A percentile compares a stretch with the other conserved stretches of the same genome.
These are phyloP conservation scores for Molossus alvarezi DNA, from an alignment of 2,797 vertebrate species.

Conservation along the genomic window DNA sequence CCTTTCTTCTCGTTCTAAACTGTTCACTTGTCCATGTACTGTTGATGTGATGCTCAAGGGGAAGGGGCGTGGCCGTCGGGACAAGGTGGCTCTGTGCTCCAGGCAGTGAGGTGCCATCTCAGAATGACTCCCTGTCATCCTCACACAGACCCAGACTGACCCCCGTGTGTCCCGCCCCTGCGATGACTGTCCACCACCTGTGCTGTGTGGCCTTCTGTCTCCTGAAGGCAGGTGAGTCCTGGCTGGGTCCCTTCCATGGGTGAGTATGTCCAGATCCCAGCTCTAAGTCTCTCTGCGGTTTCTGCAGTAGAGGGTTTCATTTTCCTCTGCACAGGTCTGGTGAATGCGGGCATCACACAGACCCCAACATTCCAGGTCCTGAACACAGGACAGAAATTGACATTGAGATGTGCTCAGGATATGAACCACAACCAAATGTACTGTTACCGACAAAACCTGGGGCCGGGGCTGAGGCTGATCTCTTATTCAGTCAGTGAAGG, in stretches of 20 bases:
- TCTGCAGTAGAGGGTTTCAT: rapidly evolving
- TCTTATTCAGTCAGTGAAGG: not conserved
- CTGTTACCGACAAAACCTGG: not conserved
- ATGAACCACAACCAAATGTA: not conserved
- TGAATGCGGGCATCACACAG: not conserved
- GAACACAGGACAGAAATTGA: not conserved
- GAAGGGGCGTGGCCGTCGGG: not conserved
- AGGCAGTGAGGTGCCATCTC: not conserved
- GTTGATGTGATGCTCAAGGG: not conserved
- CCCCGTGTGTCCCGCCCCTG: rapidly evolving
- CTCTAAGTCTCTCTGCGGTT: rapidly evolving
- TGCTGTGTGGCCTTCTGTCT: not conserved
- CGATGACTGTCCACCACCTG: not conserved
- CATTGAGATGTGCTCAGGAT: not conserved
- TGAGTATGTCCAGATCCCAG: not conserved
- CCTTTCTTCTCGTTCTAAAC: rapidly evolving
- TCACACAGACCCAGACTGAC: too few species aligned
- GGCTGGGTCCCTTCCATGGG: rapidly evolving
- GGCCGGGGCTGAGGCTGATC: not conserved
- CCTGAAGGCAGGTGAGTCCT: slow-evolving; percentile 14
- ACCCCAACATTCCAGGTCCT: not conserved
- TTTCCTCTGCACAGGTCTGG: slow-evolving; percentile 7
- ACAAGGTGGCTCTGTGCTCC: not conserved
- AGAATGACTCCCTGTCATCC: not conserved
- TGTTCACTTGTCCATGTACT: rapidly evolving